Percentiles rank a stretch among this genome's conserved stretches.
These are phyloP conservation scores for Scolopax mira DNA, from an alignment of 2,113 vertebrate species.

Conservation along the genomic window DNA sequence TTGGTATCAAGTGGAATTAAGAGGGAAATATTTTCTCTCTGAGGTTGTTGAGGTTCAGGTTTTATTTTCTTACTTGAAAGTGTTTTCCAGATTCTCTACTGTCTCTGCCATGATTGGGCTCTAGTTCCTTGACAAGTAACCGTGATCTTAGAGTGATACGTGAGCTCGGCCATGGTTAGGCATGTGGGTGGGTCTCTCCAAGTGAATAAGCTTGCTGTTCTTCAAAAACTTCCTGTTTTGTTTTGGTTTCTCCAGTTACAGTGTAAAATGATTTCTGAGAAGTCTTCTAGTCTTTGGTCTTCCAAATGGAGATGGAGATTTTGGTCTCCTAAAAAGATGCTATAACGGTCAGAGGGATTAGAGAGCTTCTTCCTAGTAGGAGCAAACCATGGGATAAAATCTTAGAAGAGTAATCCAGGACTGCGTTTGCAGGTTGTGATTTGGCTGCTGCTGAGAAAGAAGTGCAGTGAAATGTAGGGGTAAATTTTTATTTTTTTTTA, in stretches of 20 bases:
- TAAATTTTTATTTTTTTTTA: not conserved
- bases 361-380: not conserved
- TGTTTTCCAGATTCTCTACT: not conserved
- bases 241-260: not conserved
- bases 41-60: not conserved
- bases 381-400: not conserved
- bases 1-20: conserved; percentile 60
- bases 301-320: not conserved
- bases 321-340: not conserved
- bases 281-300: not conserved
- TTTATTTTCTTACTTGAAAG: fast-evolving
- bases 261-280: not conserved
- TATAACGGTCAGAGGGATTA: not conserved
- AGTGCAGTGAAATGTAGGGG: not conserved
- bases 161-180: not conserved
- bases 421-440: not conserved
- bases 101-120: not conserved
- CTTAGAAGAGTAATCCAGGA: not conserved
- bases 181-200: conserved; percentile 9
- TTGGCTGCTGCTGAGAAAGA: not conserved
- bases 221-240: conserved; percentile 20
- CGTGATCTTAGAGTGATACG: not conserved
- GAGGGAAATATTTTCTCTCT: conserved; percentile 53
- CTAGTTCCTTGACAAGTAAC: not conserved
- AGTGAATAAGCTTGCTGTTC: conserved; percentile 32